phyloP scores from a whole-genome alignment of 2,113 vertebrate genomes.

The Orycteropus afer region DNA sequence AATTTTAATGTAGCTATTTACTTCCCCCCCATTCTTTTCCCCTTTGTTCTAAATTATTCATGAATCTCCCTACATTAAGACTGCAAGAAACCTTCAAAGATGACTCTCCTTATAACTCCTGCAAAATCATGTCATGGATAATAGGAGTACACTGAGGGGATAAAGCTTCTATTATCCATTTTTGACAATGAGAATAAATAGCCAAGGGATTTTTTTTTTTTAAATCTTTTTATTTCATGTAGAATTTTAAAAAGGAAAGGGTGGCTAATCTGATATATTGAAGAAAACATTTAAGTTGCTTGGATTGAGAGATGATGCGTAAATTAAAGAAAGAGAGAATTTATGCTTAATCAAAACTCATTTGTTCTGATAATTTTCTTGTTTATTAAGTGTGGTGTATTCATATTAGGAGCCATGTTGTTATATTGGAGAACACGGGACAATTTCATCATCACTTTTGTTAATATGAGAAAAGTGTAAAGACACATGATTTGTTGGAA shows the following conservation, averaged over 20 bases:
- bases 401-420: neutral
- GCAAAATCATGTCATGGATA: neutral
- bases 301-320: neutral
- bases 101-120: neutral
- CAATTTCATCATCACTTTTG: neutral
- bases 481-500: neutral
- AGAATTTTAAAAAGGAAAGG: conserved; percentile 56
- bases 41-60: neutral
- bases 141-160: neutral
- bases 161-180: neutral
- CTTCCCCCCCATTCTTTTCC: neutral
- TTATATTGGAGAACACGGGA: neutral
- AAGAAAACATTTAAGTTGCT: conserved; percentile 11
- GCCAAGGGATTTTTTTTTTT: neutral
- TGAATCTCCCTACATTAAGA: neutral
- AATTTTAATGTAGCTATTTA: neutral
- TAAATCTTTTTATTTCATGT: neutral
- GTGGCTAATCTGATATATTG: neutral
- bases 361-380: conserved; percentile 26
- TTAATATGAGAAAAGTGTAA: neutral
- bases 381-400: neutral
- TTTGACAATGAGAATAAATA: neutral
- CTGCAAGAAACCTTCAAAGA: neutral
- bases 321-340: conserved; percentile 23
- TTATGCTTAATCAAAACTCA: conserved; percentile 31